Conservation (phyloP, 2,797 vertebrate genomes). For the Chromis chromis region DNA sequence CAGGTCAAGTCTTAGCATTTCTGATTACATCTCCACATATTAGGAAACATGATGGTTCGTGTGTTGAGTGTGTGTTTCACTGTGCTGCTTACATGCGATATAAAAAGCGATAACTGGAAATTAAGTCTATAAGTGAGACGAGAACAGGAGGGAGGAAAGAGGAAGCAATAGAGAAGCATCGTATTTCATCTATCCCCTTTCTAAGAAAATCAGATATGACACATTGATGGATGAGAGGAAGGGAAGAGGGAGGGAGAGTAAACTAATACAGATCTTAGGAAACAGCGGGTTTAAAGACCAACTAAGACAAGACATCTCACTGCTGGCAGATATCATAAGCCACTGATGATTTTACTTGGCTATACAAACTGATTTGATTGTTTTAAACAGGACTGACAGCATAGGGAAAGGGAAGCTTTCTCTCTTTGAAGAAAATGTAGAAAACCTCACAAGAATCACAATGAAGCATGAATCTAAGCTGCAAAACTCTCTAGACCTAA, state of each 20-base stretch:
- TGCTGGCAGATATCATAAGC: conserved; percentile 15
- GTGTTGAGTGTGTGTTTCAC: conserved; percentile 14
- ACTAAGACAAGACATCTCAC: background rate
- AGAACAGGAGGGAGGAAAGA: conserved; percentile 14
- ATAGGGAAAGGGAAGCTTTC: background rate
- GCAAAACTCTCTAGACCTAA: conserved; percentile 12
- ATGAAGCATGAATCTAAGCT: conserved; percentile 21
- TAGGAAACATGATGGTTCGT: conserved; percentile 27
- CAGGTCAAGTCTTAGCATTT: conserved; percentile 18
- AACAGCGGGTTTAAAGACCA: conserved; percentile 10
- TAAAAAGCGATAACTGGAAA: conserved; percentile 19
- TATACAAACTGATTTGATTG: background rate
- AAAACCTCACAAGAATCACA: background rate
- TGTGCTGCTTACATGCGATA: conserved; percentile 23
- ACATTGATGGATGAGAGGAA: conserved; percentile 46
- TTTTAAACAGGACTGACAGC: conserved; percentile 7
- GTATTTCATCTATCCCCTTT: conserved; percentile 69
- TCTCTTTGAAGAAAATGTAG: background rate
- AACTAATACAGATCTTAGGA: conserved; percentile 7
- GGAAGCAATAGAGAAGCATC: conserved; percentile 54
- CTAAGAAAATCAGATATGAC: conserved; percentile 58
- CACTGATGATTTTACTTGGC: background rate
- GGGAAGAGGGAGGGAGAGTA: conserved; percentile 18
- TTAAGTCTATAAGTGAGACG: conserved; percentile 13
- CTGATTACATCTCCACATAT: conserved; percentile 47